Evolutionary conservation across 2,888 invertebrate genomes (phyloP), one percentile per base, ranked within the genome.

Genomic region (Stramonita haemastoma): DNA sequence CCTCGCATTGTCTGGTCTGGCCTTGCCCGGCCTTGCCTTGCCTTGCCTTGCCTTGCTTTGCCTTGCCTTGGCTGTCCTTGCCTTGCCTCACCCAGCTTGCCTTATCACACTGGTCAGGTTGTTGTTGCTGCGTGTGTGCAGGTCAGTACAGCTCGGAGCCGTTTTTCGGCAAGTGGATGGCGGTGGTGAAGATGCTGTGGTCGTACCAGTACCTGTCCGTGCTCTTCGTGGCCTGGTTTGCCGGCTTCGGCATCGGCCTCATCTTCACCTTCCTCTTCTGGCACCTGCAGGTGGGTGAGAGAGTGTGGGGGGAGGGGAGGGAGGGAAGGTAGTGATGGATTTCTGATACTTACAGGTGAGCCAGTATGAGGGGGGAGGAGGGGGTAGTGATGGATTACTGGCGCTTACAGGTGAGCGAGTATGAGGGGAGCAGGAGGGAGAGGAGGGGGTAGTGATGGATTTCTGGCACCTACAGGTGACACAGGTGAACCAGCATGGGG

Each of bases 211-310:
- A 98, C 92, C 98, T 94, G 0, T 93, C 94, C 1, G 95, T 99
- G 96, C 97, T 99, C 87, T 98, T 99, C 96, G 98, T 99, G 66
- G 98, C 99, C 87, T 99, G 99, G 98, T 99, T 98, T 96, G 99
- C 99, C 99, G 99, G 99, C 89, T 98, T 99, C 95, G 99, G 99
- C 89, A 99, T 99, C 94, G 99, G 99, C 0, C 97, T 99, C 93
- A 99, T 99, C 93, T 99, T 99, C 96, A 99, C 99, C 6, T 99
- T 99, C 96, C 97, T 99, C 90, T 99, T 99, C 97, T 99, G 99
- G 99, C 99, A 99, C 96, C 97, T 99, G 86, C 94, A 87, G 87
- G 87, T 87, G n/a, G 0, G 87, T 73, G 34, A 17, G 56, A 5
- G 57, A 22, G 57, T 29, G 83, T 84, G 84, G 26, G 84, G 46